A percentile compares a stretch with the other conserved stretches of the same genome.
phyloP scores from a whole-genome alignment of 2,888 invertebrate species.

The Hofmannophila pseudospretella region DNA sequence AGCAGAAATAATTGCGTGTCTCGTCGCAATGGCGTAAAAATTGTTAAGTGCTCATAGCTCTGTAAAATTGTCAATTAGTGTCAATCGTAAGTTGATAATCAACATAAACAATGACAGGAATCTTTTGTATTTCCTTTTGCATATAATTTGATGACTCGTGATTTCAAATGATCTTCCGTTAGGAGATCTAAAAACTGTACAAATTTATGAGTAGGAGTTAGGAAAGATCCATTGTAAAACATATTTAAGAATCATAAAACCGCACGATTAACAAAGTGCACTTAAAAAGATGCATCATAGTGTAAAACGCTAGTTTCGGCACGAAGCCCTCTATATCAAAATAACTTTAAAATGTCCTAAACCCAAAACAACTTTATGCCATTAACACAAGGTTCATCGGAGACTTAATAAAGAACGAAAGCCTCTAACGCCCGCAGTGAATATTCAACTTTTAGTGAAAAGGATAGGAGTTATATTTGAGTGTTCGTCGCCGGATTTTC shows the following conservation, averaged over 20 bases:
- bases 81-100: conserved; percentile 16
- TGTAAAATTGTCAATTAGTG: conserved; percentile 18
- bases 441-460: conserved; percentile 38
- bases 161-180: too few species aligned
- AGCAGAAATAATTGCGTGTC: conserved; percentile 11
- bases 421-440: conserved; percentile 23
- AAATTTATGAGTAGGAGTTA: too few species aligned
- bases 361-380: conserved; percentile 30
- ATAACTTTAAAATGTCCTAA: conserved; percentile 47
- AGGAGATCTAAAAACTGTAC: too few species aligned
- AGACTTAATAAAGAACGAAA: conserved; percentile 19
- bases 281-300: conserved; percentile 66
- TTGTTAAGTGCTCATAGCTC: conserved; percentile 1
- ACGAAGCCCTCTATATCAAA: conserved; percentile 64
- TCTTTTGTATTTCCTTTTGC: conserved; percentile 32
- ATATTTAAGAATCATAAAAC: not conserved
- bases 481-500: conserved; percentile 17
- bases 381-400: conserved; percentile 26
- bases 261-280: conserved; percentile 51
- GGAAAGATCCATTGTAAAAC: too few species aligned
- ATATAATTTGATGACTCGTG: too few species aligned
- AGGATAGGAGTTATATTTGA: conserved; percentile 45
- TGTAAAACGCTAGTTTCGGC: conserved; percentile 71
- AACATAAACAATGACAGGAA: conserved; percentile 21
- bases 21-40: conserved; percentile 4